Evolutionary conservation across 2,888 invertebrate genomes (phyloP).

Genomic region (Cantharis rustica): DNA sequence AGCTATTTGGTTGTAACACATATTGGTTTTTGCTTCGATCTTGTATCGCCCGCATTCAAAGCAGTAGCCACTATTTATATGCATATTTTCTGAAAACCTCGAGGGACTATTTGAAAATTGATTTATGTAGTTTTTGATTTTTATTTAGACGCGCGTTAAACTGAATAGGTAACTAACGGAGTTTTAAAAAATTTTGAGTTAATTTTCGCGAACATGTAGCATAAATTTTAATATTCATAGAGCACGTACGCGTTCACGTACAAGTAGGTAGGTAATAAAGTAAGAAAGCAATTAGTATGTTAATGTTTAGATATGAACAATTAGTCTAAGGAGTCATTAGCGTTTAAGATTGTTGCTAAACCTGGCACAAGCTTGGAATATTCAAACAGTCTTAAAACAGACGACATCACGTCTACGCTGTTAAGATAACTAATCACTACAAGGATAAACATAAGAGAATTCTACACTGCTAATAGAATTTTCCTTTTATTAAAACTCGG

Average conservation of each 20-base stretch:
- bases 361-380: constrained; percentile 57
- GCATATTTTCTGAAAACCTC: constrained; percentile 37
- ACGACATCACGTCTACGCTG: constrained; percentile 56
- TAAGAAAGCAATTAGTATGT: constrained; percentile 54
- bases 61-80: constrained; percentile 40
- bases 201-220: constrained; percentile 22
- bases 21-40: constrained; percentile 49
- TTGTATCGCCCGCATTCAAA: constrained; percentile 46
- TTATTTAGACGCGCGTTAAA: constrained; percentile 15
- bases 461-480: constrained; percentile 33
- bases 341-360: constrained; percentile 49
- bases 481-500: background rate
- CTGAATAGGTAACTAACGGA: background rate
- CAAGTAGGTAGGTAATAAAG: constrained; percentile 49
- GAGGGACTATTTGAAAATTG: constrained; percentile 34
- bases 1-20: constrained; percentile 53
- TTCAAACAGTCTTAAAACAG: constrained; percentile 56
- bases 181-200: constrained; percentile 20
- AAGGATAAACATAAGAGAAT: constrained; percentile 42
- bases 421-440: constrained; percentile 49
- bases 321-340: constrained; percentile 53
- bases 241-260: constrained; percentile 44
- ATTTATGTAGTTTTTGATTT: constrained; percentile 28
- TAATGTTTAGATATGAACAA: constrained; percentile 56
- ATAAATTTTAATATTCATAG: constrained; percentile 25